These are phyloP conservation scores for Grammatotria lemairii DNA, from an alignment of 2,113 vertebrate genomes.

Conservation along the genomic window DNA sequence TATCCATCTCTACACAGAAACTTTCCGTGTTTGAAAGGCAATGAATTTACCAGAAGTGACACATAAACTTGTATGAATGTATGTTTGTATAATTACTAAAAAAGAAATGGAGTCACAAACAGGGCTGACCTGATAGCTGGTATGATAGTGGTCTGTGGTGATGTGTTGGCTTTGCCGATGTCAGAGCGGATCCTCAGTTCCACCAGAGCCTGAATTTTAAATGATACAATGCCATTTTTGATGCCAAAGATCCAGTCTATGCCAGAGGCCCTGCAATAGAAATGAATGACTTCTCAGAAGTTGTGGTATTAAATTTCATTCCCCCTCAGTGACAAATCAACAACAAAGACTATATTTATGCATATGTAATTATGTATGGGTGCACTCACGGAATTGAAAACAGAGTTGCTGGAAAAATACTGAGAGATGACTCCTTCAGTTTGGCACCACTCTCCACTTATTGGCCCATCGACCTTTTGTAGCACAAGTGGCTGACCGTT, in stretches of 20 bases:
- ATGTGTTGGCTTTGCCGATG: not conserved
- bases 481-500: not conserved
- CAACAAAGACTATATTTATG: not conserved
- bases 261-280: not conserved
- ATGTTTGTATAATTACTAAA: not conserved
- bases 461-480: not conserved
- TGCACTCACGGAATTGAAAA: not conserved
- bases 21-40: not conserved
- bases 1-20: not conserved
- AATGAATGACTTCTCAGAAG: not conserved
- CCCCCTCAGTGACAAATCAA: not conserved
- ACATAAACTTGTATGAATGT: not conserved
- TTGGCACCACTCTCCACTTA: not conserved
- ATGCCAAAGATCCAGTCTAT: not conserved
- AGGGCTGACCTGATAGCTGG: not conserved
- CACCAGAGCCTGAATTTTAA: not conserved
- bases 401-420: not conserved
- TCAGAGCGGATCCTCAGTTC: too few relatives aligned
- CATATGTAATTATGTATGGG: not conserved
- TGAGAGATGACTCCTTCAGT: not conserved
- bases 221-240: not conserved
- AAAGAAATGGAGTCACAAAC: not conserved
- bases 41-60: not conserved
- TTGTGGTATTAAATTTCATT: not conserved
- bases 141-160: constrained; percentile 10